Conservation (phyloP, 2,113 vertebrate species). For the Scartelaos histophorus region DNA sequence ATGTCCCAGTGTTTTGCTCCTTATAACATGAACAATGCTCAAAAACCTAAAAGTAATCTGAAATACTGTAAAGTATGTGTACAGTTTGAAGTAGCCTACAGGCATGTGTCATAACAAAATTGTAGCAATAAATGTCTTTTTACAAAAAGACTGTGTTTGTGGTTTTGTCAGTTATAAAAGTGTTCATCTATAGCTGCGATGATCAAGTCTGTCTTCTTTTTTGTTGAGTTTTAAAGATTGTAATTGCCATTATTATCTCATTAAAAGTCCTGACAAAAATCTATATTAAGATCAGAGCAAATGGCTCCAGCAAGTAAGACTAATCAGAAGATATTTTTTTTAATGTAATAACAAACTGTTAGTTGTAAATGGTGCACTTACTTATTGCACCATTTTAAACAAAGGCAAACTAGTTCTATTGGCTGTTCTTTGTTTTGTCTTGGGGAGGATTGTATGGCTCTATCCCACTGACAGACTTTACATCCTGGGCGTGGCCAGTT, state of each 20-base stretch:
- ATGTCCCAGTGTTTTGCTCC: conserved; percentile 48
- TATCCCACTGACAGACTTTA: conserved; percentile 1
- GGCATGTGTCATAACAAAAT: conserved; percentile 61
- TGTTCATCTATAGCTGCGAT: no score
- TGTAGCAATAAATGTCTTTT: conserved; percentile 75
- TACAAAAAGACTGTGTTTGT: conserved; percentile 38
- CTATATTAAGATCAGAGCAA: no score
- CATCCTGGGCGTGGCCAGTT: conserved; percentile 10
- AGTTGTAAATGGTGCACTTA: no score
- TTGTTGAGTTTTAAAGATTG: no score
- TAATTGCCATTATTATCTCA: no score
- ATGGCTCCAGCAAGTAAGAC: no score
- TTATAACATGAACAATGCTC: conserved; percentile 39
- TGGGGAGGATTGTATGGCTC: not conserved
- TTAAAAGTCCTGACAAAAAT: no score
- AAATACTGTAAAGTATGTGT: conserved; percentile 66
- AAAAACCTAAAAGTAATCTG: conserved; percentile 33
- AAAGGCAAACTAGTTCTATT: not conserved
- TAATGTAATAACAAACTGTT: no score
- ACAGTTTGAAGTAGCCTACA: conserved; percentile 69
- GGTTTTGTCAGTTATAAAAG: no score
- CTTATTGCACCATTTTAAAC: not conserved
- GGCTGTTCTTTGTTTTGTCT: not conserved
- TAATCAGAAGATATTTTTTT: no score
- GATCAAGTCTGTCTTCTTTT: no score